These are phyloP conservation scores for Momotus momota DNA, from an alignment of 2,797 vertebrate genomes.

Conservation along the genomic window DNA sequence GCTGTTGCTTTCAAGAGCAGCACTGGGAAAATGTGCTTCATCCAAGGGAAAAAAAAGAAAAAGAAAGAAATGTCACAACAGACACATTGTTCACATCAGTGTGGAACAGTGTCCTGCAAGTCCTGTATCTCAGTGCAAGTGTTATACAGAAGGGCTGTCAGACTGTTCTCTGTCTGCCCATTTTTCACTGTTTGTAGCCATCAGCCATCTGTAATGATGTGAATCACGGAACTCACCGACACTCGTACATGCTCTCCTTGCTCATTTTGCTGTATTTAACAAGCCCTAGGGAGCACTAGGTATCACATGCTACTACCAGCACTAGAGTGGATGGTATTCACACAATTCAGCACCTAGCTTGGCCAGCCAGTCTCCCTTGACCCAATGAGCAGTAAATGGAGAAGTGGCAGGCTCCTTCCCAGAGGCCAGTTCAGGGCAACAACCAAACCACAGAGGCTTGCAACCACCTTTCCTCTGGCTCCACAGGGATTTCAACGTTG, in stretches of 20 bases:
- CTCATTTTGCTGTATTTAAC: background rate
- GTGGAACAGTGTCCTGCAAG: background rate
- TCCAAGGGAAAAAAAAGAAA: background rate
- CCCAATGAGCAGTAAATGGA: accelerated
- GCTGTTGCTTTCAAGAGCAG: background rate
- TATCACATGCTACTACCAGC: background rate
- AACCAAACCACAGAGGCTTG: background rate
- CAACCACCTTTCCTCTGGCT: background rate
- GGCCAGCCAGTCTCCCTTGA: background rate
- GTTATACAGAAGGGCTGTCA: background rate
- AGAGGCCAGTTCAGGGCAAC: background rate
- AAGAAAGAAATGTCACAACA: background rate
- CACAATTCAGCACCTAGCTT: too few species aligned
- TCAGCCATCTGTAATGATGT: background rate
- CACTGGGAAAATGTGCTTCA: background rate
- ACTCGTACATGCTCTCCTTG: background rate
- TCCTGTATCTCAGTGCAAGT: background rate
- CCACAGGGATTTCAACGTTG: background rate
- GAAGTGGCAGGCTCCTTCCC: background rate
- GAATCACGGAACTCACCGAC: background rate
- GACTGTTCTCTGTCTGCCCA: background rate
- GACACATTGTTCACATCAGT: background rate
- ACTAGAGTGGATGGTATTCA: background rate
- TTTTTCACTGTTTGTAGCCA: background rate
- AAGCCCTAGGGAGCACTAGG: background rate